These are phyloP conservation scores for Spea multiplicata DNA, from an alignment of 2,113 vertebrate genomes.

Conservation along the genomic window DNA sequence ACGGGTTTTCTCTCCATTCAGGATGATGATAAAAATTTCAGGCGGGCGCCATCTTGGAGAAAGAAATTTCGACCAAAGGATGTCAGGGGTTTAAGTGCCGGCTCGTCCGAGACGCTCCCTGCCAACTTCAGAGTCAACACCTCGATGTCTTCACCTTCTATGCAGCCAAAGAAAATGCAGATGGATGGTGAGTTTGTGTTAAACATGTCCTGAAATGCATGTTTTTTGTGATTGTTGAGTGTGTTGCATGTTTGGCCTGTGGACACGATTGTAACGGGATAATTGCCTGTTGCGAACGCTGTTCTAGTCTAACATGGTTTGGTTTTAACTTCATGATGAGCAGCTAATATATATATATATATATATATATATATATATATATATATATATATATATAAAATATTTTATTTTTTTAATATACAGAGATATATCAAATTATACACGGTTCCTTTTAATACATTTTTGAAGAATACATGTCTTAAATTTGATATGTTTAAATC, in stretches of 20 bases:
- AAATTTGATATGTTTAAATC: too few species aligned
- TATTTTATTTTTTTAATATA: too few species aligned
- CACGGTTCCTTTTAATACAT: too few species aligned
- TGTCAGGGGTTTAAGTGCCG: slow-evolving; percentile 78
- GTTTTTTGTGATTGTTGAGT: background rate
- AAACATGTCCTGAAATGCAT: slow-evolving; percentile 7
- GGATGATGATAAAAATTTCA: slow-evolving; percentile 96
- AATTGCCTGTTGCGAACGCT: too few species aligned
- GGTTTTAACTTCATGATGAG: too few species aligned
- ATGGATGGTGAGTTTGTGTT: slow-evolving; percentile 80
- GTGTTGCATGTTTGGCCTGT: background rate
- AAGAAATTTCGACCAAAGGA: slow-evolving; percentile 98
- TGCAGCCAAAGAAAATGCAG: slow-evolving; percentile 92
- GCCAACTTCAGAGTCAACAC: slow-evolving; percentile 90
- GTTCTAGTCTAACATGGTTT: too few species aligned
- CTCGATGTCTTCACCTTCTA: slow-evolving; percentile 81
- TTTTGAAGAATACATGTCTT: too few species aligned
- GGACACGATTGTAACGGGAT: background rate
- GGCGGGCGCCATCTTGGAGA: slow-evolving; percentile 93
- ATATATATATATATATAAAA: too few species aligned
- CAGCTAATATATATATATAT: too few species aligned
- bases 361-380: too few species aligned
- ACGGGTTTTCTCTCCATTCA: slow-evolving; percentile 48
- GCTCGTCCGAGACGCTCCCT: slow-evolving; percentile 89
- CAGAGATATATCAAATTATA: too few species aligned